Conservation (phyloP, 2,888 invertebrate genomes). For the Sphecodes monilicornis region DNA sequence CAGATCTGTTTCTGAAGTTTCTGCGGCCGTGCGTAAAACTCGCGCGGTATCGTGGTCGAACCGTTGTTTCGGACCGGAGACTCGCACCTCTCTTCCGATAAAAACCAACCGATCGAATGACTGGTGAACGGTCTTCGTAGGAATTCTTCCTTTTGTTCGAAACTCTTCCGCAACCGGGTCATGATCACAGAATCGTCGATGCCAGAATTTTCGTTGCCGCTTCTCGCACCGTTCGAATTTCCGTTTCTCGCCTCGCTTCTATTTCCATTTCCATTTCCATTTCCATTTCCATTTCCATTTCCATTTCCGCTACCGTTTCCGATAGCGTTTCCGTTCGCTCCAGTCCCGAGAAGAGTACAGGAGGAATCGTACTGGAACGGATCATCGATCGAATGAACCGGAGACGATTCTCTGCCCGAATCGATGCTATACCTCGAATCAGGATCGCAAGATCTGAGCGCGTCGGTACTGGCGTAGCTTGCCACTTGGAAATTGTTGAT, state of each 20-base stretch:
- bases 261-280: not conserved
- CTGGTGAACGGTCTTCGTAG: constrained; percentile 88
- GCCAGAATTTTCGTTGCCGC: constrained; percentile 78
- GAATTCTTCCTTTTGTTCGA: constrained; percentile 96
- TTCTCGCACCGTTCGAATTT: not conserved
- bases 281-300: not conserved
- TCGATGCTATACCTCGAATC: constrained; percentile 85
- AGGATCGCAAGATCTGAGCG: constrained; percentile 74
- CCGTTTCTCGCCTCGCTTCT: constrained; percentile 15
- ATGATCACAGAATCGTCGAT: constrained; percentile 90
- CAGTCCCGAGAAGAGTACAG: constrained; percentile 86
- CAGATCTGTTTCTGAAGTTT: constrained; percentile 90
- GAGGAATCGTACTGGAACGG: constrained; percentile 89
- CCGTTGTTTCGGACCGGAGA: constrained; percentile 5
- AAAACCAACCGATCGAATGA: constrained; percentile 88
- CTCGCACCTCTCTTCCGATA: constrained; percentile 84
- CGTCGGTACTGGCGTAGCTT: constrained; percentile 73
- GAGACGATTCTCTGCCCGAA: constrained; percentile 87
- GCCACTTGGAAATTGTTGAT: constrained; percentile 76
- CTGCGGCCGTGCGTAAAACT: constrained; percentile 92
- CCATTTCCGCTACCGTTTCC: not conserved
- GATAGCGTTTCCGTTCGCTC: not conserved
- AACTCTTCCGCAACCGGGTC: constrained; percentile 92
- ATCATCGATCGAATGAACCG: constrained; percentile 88
- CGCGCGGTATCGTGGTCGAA: constrained; percentile 86